phyloP scores from a whole-genome alignment of 2,888 invertebrate species.

The Drosophila longiperda region DNA sequence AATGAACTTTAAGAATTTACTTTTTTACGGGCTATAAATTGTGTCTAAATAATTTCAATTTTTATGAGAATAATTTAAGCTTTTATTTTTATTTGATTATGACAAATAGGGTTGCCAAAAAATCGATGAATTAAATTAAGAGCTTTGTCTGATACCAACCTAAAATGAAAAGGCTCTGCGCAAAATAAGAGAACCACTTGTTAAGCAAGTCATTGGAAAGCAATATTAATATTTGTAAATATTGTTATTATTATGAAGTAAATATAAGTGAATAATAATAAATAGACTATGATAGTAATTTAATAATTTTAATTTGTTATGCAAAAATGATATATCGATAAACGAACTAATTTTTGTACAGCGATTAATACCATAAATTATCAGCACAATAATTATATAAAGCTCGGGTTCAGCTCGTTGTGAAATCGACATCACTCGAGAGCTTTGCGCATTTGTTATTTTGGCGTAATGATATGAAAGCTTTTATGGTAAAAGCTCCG shows the following conservation, averaged over 20 bases:
- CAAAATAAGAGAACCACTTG: not conserved
- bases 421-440: not conserved
- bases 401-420: not conserved
- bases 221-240: not conserved
- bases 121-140: not conserved
- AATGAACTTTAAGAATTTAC: not conserved
- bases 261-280: not conserved
- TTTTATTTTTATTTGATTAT: not conserved
- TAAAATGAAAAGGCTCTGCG: not conserved
- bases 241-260: not conserved
- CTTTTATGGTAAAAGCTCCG: conserved; percentile 14
- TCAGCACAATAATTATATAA: not conserved
- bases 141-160: not conserved
- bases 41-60: not conserved
- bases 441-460: conserved; percentile 4
- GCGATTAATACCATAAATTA: not conserved
- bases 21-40: too few relatives aligned
- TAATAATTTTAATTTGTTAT: not conserved
- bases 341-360: not conserved
- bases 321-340: not conserved
- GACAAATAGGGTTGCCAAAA: not conserved
- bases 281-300: not conserved
- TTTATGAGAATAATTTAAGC: not conserved
- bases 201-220: not conserved
- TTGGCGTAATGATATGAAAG: conserved; percentile 24